A percentile compares a stretch with the other conserved stretches of the same genome.
These are phyloP conservation scores for Polia nebulosa DNA, from an alignment of 2,888 invertebrate species.

Conservation along the genomic window DNA sequence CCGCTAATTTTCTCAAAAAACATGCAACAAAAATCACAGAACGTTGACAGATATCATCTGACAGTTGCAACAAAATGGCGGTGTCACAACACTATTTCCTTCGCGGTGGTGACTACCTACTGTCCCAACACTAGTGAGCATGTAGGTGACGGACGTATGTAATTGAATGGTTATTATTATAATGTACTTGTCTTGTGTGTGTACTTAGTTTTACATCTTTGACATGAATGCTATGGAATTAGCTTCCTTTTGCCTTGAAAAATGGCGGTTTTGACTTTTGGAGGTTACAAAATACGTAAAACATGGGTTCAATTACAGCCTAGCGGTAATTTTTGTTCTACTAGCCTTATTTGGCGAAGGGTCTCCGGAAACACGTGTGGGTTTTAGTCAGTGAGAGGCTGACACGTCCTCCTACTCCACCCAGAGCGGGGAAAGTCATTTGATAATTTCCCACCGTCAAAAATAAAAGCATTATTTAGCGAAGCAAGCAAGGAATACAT, in stretches of 20 bases:
- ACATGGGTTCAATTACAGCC: background rate
- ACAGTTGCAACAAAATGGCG: slow-evolving; percentile 53
- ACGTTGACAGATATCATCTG: slow-evolving; percentile 57
- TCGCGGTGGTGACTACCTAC: slow-evolving; percentile 73
- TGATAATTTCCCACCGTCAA: too few species aligned
- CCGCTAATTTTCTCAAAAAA: slow-evolving; percentile 7
- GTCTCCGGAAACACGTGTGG: too few species aligned
- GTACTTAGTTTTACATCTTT: slow-evolving; percentile 32
- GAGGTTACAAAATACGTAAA: background rate
- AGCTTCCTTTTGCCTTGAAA: slow-evolving; percentile 20
- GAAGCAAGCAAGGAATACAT: too few species aligned
- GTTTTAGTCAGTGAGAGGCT: too few species aligned
- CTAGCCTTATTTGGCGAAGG: too few species aligned
- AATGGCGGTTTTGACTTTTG: background rate
- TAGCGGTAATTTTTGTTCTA: too few species aligned
- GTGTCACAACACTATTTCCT: slow-evolving; percentile 65
- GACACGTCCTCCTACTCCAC: too few species aligned
- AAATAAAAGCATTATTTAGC: too few species aligned
- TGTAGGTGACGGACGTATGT: slow-evolving; percentile 80
- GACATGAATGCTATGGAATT: slow-evolving; percentile 17
- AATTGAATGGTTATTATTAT: slow-evolving; percentile 59
- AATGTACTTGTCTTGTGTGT: slow-evolving; percentile 25
- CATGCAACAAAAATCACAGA: slow-evolving; percentile 12
- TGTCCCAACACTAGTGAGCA: slow-evolving; percentile 77
- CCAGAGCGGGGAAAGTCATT: too few species aligned